Evolutionary conservation across 2,113 vertebrate species (phyloP).

Genomic region (Chitala chitala): DNA sequence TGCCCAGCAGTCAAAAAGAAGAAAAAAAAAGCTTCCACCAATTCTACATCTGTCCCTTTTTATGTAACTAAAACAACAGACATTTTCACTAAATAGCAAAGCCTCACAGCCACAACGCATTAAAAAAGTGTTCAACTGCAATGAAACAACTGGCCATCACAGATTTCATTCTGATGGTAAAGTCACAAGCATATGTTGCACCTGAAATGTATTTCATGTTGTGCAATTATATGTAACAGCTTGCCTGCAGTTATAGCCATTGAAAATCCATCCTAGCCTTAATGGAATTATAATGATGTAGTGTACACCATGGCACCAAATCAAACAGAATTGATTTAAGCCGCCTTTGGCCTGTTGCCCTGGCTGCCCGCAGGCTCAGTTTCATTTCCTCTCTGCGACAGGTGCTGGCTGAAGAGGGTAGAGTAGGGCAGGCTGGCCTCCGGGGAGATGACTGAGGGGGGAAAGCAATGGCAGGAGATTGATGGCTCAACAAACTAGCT

Average conservation of each 20-base stretch:
- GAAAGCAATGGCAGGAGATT: constrained; percentile 19
- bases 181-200: constrained; percentile 22
- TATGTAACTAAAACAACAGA: background rate
- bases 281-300: constrained; percentile 69
- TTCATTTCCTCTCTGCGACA: constrained; percentile 44
- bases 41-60: background rate
- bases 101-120: background rate
- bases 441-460: constrained; percentile 16
- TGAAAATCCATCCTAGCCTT: constrained; percentile 61
- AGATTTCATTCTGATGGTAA: constrained; percentile 3
- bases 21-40: too few relatives aligned
- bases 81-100: background rate
- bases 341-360: constrained; percentile 47
- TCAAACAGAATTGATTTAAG: constrained; percentile 66
- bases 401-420: constrained; percentile 23
- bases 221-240: constrained; percentile 54
- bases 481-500: constrained; percentile 23
- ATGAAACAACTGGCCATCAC: background rate
- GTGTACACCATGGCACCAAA: constrained; percentile 54
- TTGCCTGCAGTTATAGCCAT: constrained; percentile 61
- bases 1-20: too few relatives aligned
- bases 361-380: constrained; percentile 40
- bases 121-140: background rate
- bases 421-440: constrained; percentile 4
- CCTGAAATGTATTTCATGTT: constrained; percentile 53